Conservation (phyloP, 2,888 invertebrate genomes). For the Drepana falcataria region DNA sequence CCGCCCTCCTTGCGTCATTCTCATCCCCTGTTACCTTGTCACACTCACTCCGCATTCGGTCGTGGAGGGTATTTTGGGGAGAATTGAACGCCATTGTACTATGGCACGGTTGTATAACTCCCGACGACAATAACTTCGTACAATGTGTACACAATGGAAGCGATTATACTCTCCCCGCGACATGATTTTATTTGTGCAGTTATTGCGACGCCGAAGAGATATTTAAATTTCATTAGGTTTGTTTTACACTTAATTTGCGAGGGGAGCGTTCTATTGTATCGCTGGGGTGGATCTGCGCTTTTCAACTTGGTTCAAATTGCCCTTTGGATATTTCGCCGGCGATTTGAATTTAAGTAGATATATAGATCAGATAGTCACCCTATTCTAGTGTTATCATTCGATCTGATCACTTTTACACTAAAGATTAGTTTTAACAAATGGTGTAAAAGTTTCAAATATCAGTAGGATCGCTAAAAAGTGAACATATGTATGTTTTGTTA, state of each 20-base stretch:
- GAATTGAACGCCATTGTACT: slow-evolving; percentile 24
- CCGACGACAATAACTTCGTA: slow-evolving; percentile 47
- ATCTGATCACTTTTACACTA: slow-evolving; percentile 49
- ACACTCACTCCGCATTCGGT: slow-evolving; percentile 24
- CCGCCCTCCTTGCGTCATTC: slow-evolving; percentile 59
- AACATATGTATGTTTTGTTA: not conserved
- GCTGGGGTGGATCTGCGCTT: slow-evolving; percentile 63
- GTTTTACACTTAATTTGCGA: slow-evolving; percentile 79
- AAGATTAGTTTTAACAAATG: slow-evolving; percentile 47
- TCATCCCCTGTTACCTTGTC: slow-evolving; percentile 55
- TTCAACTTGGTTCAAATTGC: slow-evolving; percentile 58
- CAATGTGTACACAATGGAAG: slow-evolving; percentile 72
- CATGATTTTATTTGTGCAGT: slow-evolving; percentile 77
- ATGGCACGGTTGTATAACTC: slow-evolving; percentile 54
- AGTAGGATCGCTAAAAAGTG: slow-evolving; percentile 2
- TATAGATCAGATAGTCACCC: slow-evolving; percentile 60
- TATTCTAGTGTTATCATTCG: slow-evolving; percentile 42
- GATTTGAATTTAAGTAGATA: slow-evolving; percentile 71
- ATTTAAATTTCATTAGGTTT: slow-evolving; percentile 80
- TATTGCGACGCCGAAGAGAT: slow-evolving; percentile 74
- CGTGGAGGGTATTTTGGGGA: slow-evolving; percentile 16
- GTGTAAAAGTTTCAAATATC: slow-evolving; percentile 25
- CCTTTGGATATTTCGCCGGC: slow-evolving; percentile 56
- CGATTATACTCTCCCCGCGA: slow-evolving; percentile 71
- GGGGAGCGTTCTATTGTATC: slow-evolving; percentile 62